These are phyloP conservation scores for Torymus tubicola DNA, from an alignment of 2,888 invertebrate genomes.

Conservation along the genomic window DNA sequence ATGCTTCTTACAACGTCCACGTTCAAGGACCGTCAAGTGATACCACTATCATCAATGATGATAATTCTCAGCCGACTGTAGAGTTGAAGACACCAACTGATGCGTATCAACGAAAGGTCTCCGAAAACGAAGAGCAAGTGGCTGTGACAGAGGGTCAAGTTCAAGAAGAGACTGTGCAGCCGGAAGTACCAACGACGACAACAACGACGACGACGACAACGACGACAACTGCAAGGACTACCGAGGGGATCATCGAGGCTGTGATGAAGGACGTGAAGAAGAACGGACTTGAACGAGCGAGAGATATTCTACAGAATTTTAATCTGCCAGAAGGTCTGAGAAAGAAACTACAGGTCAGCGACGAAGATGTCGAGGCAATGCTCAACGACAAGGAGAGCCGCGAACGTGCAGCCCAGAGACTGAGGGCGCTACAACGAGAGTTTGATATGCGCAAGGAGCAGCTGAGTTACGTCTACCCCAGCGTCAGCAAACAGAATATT, in stretches of 20 bases:
- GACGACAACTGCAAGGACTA: not conserved
- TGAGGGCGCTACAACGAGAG: conserved; percentile 22
- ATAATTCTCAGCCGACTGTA: too few species aligned
- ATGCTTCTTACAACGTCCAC: conserved; percentile 27
- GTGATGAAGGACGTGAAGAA: not conserved
- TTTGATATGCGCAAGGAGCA: conserved; percentile 46
- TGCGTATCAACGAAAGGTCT: not conserved
- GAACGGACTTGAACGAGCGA: not conserved
- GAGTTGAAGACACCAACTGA: not conserved
- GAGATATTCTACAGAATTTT: conserved; percentile 6
- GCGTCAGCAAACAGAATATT: not conserved
- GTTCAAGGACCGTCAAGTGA: conserved; percentile 3
- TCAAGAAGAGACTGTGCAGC: too few species aligned
- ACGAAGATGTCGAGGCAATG: conserved; percentile 14
- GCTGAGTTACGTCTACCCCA: conserved; percentile 25
- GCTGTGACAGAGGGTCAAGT: too few species aligned
- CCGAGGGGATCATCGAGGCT: not conserved
- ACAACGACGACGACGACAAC: too few species aligned
- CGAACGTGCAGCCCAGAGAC: not conserved
- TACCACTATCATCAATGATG: too few species aligned
- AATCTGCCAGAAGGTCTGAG: conserved; percentile 2
- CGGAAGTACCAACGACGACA: too few species aligned
- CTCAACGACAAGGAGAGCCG: conserved; percentile 30
- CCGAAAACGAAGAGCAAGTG: not conserved
- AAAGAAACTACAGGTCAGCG: conserved; percentile 30